These are phyloP conservation scores for Chionoecetes opilio DNA, from an alignment of 1,140 invertebrate species.

Conservation along the genomic window DNA sequence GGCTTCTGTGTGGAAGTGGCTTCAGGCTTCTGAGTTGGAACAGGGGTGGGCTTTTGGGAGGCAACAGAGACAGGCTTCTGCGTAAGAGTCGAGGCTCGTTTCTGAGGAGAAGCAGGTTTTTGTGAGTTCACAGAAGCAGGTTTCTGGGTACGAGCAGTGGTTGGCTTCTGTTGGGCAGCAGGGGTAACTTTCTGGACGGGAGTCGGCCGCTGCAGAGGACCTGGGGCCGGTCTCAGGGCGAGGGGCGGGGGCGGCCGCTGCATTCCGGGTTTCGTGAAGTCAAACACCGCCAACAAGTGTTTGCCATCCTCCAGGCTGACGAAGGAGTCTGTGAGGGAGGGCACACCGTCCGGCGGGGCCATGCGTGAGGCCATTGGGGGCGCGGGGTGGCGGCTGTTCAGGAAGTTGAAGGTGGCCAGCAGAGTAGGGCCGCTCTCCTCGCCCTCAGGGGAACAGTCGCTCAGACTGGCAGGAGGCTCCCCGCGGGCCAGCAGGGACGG, in stretches of 20 bases:
- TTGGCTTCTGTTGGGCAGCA: not conserved
- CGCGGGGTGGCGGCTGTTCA: not conserved
- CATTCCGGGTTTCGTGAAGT: constrained; percentile 52
- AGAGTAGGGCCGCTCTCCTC: constrained; percentile 34
- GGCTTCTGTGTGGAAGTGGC: not conserved
- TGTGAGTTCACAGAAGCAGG: not conserved
- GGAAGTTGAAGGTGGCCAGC: constrained; percentile 56
- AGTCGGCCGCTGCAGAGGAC: not conserved
- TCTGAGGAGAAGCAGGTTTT: not conserved
- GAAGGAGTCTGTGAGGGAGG: constrained; percentile 51
- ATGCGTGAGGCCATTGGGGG: not conserved
- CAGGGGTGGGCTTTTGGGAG: not conserved
- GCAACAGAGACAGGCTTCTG: not conserved
- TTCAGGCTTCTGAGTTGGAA: not conserved
- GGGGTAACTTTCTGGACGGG: not conserved
- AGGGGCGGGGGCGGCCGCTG: not conserved
- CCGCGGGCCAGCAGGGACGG: not conserved
- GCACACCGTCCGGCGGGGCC: not conserved
- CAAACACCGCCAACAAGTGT: constrained; percentile 63
- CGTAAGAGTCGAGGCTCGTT: not conserved
- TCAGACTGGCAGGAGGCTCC: not conserved
- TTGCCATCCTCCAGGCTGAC: constrained; percentile 67
- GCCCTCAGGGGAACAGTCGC: not conserved
- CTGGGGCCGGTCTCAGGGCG: not conserved
- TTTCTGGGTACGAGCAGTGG: not conserved